A percentile compares a stretch with the other conserved stretches of the same genome.
phyloP scores from a whole-genome alignment of 2,113 vertebrate species.

The Delphinus delphis region DNA sequence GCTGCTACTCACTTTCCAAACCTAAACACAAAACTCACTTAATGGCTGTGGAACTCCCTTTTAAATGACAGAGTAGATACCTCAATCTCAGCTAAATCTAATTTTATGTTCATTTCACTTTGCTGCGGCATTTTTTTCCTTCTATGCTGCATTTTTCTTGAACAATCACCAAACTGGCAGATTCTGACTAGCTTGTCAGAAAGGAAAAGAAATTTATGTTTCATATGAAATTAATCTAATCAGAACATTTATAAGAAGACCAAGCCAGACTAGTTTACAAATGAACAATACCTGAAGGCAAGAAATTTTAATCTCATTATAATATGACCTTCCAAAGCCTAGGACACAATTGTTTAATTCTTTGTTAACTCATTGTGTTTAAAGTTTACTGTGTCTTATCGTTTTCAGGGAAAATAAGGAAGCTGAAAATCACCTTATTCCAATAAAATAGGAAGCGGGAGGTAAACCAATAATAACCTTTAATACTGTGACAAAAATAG shows the following conservation, averaged over 20 bases:
- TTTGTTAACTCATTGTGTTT: conserved; percentile 61
- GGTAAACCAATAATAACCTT: conserved; percentile 73
- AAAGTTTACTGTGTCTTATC: conserved; percentile 42
- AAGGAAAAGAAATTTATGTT: conserved; percentile 71
- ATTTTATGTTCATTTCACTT: conserved; percentile 75
- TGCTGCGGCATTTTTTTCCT: conserved; percentile 54
- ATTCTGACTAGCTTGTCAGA: conserved; percentile 72
- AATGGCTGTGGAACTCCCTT: conserved; percentile 28
- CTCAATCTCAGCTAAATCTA: conserved; percentile 59
- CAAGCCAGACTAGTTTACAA: conserved; percentile 75
- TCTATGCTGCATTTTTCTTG: conserved; percentile 68
- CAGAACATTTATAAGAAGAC: conserved; percentile 74
- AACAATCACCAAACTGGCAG: conserved; percentile 69
- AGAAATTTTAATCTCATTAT: conserved; percentile 75
- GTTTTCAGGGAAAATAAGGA: background rate
- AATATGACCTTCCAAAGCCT: conserved; percentile 73
- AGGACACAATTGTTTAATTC: conserved; percentile 52
- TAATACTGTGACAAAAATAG: conserved; percentile 78
- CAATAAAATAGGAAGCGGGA: conserved; percentile 65
- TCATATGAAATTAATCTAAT: conserved; percentile 80
- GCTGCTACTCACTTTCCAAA: background rate
- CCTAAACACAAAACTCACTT: conserved; percentile 21
- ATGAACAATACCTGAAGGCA: conserved; percentile 68
- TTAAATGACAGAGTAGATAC: conserved; percentile 54
- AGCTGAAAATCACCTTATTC: conserved; percentile 63